Conservation (phyloP, 2,888 invertebrate species). For the Petrolisthes cinctipes region DNA sequence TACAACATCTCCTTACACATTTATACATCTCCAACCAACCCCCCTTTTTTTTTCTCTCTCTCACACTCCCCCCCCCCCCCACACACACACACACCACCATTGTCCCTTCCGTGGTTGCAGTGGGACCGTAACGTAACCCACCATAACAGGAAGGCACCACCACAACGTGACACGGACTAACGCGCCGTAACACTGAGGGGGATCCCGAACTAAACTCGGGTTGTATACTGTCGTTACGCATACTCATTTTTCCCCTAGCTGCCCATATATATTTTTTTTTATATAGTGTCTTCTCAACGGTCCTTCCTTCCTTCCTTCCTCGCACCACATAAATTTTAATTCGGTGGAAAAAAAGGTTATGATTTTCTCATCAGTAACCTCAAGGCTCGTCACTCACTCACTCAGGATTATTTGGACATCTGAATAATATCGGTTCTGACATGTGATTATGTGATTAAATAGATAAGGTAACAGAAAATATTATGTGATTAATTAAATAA, state of each 20-base stretch:
- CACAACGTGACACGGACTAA: conserved; percentile 24
- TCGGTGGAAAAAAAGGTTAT: no score
- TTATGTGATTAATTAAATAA: no score
- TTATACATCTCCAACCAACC: background rate
- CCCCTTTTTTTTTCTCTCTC: background rate
- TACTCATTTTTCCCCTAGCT: background rate
- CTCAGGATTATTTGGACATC: no score
- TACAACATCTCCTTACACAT: background rate
- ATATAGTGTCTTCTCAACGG: no score
- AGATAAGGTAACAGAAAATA: no score
- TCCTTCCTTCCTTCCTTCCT: conserved; percentile 6
- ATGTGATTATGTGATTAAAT: no score
- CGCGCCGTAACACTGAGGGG: background rate
- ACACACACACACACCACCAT: background rate
- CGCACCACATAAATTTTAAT: background rate
- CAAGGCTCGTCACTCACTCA: no score
- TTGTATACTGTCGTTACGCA: conserved; percentile 21
- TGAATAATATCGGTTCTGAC: no score
- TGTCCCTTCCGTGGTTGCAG: background rate
- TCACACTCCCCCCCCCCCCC: background rate
- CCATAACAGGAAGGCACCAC: conserved; percentile 9
- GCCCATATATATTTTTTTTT: no score
- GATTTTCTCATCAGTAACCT: no score
- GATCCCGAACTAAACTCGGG: background rate
- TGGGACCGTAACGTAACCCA: background rate